Evolutionary conservation across 1,140 invertebrate species (phyloP).

Genomic region (Physella acuta): DNA sequence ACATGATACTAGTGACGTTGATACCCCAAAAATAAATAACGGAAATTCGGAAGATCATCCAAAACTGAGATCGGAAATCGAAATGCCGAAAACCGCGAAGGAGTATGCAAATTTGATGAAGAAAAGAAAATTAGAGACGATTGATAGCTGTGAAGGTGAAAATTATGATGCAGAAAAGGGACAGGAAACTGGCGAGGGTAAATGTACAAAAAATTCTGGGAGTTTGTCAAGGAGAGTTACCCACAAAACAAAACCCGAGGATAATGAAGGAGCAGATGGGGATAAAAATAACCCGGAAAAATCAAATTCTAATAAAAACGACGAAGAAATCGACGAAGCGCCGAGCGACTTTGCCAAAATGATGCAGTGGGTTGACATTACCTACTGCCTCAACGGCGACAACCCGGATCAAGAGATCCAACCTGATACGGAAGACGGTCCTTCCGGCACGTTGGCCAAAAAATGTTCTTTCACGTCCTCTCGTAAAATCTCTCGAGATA

Average conservation of each 20-base stretch:
- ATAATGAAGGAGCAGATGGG: neutral
- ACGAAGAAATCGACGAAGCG: conserved; percentile 4
- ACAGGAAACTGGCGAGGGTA: neutral
- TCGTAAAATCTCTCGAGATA: conserved; percentile 18
- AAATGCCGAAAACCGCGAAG: neutral
- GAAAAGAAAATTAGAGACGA: neutral
- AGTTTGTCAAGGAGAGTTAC: neutral
- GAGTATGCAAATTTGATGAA: neutral
- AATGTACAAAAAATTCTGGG: too few species aligned
- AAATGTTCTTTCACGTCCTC: neutral
- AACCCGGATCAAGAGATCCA: neutral
- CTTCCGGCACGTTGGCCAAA: neutral
- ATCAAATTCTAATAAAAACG: neutral
- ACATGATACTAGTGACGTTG: neutral
- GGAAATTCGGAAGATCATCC: neutral
- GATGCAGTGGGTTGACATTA: conserved; percentile 24
- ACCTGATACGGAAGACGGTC: neutral
- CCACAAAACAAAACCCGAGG: neutral
- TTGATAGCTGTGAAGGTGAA: neutral
- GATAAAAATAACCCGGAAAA: neutral
- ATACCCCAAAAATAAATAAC: neutral
- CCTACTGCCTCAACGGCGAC: conserved; percentile 8
- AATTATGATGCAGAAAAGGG: neutral
- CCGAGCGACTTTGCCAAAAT: conserved; percentile 13
- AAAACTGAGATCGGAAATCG: neutral